These are phyloP conservation scores for Ctenochaetus hawaiiensis DNA, from an alignment of 2,797 vertebrate genomes.

Conservation along the genomic window DNA sequence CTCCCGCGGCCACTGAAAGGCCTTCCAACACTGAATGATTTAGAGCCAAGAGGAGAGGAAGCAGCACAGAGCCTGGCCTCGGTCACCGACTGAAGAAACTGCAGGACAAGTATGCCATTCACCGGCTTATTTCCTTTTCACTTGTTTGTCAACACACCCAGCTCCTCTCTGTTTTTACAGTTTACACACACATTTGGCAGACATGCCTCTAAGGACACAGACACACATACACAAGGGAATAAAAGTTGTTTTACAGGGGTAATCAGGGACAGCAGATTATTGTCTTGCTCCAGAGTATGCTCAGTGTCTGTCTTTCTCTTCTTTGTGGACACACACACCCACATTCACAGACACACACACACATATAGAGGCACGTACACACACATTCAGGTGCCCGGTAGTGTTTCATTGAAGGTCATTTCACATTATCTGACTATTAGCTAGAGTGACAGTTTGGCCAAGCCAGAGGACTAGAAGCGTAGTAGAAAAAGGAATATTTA, in stretches of 20 bases:
- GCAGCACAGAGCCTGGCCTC: conserved; percentile 42
- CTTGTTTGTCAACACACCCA: conserved; percentile 62
- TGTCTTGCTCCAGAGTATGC: conserved; percentile 37
- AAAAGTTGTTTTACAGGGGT: conserved; percentile 56
- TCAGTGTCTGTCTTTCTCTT: conserved; percentile 20
- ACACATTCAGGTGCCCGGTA: conserved; percentile 22
- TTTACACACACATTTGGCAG: conserved; percentile 49
- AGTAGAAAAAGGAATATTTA: conserved; percentile 22
- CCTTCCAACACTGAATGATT: conserved; percentile 62
- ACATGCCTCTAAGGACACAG: conserved; percentile 36
- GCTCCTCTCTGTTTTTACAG: conserved; percentile 46
- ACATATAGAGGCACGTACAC: not conserved
- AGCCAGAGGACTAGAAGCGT: conserved; percentile 4
- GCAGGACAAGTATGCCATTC: conserved; percentile 66
- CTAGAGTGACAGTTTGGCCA: conserved; percentile 28
- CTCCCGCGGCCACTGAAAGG: conserved; percentile 64
- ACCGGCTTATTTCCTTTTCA: conserved; percentile 62
- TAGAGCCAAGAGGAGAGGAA: conserved; percentile 60
- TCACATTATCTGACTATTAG: conserved; percentile 29
- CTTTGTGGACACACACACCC: conserved; percentile 6
- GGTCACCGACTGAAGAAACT: conserved; percentile 47
- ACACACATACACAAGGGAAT: conserved; percentile 47
- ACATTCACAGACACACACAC: conserved; percentile 4
- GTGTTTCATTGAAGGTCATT: conserved; percentile 29
- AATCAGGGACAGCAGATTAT: conserved; percentile 60